A percentile compares a stretch with the other conserved stretches of the same genome.
Evolutionary conservation across 2,797 vertebrate species (phyloP).

Genomic region (Syngnathus acus): DNA sequence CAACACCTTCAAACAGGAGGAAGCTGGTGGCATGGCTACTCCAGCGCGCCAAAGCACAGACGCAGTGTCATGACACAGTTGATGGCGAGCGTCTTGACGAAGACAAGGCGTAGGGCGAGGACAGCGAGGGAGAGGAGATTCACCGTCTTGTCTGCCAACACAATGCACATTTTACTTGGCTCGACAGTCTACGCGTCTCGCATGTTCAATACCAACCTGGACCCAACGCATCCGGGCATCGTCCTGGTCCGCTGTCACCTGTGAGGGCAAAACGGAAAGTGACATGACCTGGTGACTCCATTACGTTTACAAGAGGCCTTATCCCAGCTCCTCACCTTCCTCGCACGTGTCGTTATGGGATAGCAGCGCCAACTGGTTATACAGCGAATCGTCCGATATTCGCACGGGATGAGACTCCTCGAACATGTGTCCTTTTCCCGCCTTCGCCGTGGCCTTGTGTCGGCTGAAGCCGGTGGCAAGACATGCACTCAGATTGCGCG

Average conservation of each 20-base stretch:
- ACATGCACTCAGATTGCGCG: not conserved
- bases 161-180: not conserved
- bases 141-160: not conserved
- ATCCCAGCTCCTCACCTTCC: not conserved
- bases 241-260: not conserved
- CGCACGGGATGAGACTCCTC: not conserved
- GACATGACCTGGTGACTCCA: not conserved
- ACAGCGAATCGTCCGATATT: not conserved
- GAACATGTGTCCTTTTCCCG: not conserved
- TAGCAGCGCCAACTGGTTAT: not conserved
- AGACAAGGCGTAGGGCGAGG: not conserved
- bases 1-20: too few species aligned
- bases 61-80: not conserved
- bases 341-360: not conserved
- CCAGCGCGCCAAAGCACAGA: not conserved
- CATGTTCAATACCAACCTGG: not conserved
- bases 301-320: not conserved
- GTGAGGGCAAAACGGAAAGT: not conserved
- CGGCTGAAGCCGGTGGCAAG: conserved; percentile 1
- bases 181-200: not conserved
- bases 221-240: not conserved
- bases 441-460: not conserved
- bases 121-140: not conserved
- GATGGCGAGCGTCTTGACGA: conserved; percentile 1
- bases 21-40: not conserved